Base-by-base conservation (phyloP, 2,888 invertebrate genomes). In the Hedychridium roseum region DNA sequence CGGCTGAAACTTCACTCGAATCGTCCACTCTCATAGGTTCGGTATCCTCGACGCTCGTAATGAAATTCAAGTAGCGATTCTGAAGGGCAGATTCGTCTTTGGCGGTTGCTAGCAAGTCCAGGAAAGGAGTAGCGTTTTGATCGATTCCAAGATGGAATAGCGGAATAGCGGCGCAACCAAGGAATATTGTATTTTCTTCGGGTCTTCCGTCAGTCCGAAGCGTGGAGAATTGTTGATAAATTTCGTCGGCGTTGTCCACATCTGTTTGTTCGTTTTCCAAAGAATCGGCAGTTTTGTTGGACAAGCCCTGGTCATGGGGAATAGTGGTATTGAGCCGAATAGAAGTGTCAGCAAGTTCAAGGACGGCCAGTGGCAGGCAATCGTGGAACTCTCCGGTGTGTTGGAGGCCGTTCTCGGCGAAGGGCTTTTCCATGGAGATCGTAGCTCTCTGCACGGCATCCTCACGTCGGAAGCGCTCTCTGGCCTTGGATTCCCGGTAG, bases 351-450 rank as follows among this genome's bases (percentile, higher is more conserved):
- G n/a, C n/a, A n/a, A n/a, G 15, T 12, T 70, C 60, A 30, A 68
- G 48, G 5, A 71, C 47, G 1, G 76, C 71, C 31, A 79, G 56
- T 1, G 76, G 71, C 6, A 77, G 59, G 43, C 76, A 74, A 54
- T 79, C 79, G 44, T 80, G 79, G 57, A 78, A 79, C 64, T 80
- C 79, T n/a, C 79, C 76, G 2, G 78, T 76, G 17, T 78, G 76
- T 42, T 69, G 73, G 4, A 74, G 52, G 2, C 58, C 53, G 15
- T 56, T 60, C 7, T 57, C 56, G 12, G 59, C 54, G 39, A 67
- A 66, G n/a, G 57, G 55, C 16, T 57, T 63, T 27, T 67, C 66
- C 15, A 60, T 38, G 1, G 65, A 67, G 4, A 68, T 39, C 0
- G 73, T 72, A 1, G 60, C 64, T 23, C 60, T 57, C 16, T 68